Evolutionary conservation across 2,888 invertebrate genomes (phyloP), one percentile per base, ranked within the genome.

Genomic region (Patella caerulea): DNA sequence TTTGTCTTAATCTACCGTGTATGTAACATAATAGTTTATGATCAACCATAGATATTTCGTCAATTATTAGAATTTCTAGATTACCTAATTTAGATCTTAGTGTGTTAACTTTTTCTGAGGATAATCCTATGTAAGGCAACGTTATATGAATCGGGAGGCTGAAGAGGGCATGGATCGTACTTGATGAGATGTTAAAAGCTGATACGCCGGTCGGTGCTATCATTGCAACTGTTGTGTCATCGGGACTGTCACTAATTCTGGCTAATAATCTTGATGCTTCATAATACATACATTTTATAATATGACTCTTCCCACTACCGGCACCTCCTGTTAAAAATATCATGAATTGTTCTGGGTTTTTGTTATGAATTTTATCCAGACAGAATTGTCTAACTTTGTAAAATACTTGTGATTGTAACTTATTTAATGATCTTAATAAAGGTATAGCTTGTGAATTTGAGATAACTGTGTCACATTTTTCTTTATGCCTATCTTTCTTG

Each of bases 341-440:
- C 19, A 74, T 52, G 72, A 17, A 53, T 52, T 71, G 79, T 55
- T 72, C 34, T 17, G 24, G 29, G 14, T 55, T 53, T 34, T 15
- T 4, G 19, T 53, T 53, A 19, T 75, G 53, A 9, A 71, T 65
- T 17, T 54, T 70, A 2, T 78, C 56, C 45, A 71, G 14, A 71
- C 78, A 78, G 72, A 75, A 79, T 53, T 78, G 34, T 17, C 79
- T 59, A n/a, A 78, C 59, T n/a, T 72, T 29, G 55, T 78, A 75
- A 74, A 79, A 79, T 19, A 79, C n/a, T 12, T 75, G 14, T n/a
- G 45, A 19, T 24, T 79, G 78, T 70, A 78, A 53, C 9, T 19
- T n/a, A 52, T 69, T 78, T 59, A 79, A 75, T 34, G 75, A 69
- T 52, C 69, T 34, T 54, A 75, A 75, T 19, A 75, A n/a, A 11